A percentile compares a stretch with the other conserved stretches of the same genome.
These are phyloP conservation scores for Uria lomvia DNA, from an alignment of 2,113 vertebrate species.

Conservation along the genomic window DNA sequence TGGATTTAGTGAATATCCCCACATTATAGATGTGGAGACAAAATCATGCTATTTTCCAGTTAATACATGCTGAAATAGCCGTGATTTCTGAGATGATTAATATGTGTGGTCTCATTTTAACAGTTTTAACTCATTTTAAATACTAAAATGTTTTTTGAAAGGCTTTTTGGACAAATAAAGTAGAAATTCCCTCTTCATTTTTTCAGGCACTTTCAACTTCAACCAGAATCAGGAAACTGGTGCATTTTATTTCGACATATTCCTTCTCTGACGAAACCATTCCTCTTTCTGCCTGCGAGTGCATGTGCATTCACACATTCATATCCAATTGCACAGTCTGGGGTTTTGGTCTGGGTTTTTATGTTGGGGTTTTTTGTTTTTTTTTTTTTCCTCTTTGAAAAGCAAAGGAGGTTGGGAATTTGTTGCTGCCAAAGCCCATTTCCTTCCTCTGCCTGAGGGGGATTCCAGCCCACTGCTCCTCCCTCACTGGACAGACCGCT, in stretches of 20 bases:
- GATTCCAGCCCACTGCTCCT: neutral
- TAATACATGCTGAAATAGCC: neutral
- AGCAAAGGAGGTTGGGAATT: neutral
- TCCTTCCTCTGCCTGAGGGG: neutral
- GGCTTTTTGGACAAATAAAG: neutral
- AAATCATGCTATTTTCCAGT: neutral
- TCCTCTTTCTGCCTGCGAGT: neutral
- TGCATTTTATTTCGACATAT: neutral
- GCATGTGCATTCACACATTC: neutral
- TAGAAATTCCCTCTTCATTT: neutral
- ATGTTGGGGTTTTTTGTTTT: neutral
- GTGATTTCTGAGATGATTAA: neutral
- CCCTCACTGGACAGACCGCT: neutral
- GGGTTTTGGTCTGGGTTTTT: accelerated
- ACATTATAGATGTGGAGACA: neutral
- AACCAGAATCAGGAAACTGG: neutral
- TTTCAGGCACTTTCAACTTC: neutral
- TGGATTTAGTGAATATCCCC: neutral
- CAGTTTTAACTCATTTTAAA: neutral
- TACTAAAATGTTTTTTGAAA: neutral
- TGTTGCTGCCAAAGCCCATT: neutral
- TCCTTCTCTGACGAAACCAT: neutral
- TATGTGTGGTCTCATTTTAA: neutral
- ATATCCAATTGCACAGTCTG: neutral
- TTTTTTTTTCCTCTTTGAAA: neutral